Base-by-base conservation (phyloP, 2,113 vertebrate genomes). In the Sialia sialis region DNA sequence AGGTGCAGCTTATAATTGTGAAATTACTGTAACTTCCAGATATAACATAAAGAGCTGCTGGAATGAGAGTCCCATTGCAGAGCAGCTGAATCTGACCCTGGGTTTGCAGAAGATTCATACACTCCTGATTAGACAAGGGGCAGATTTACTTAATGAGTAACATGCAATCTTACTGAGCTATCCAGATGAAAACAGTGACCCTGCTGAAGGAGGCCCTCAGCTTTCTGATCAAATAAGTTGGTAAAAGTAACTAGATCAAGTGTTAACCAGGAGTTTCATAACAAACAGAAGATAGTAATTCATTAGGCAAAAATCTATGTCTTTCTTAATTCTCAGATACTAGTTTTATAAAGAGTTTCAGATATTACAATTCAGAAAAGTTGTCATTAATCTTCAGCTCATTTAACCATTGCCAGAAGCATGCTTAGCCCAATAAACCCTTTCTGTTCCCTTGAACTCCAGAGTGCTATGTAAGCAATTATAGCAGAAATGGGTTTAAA, bases 71-170 rank as follows among this genome's bases (percentile, higher is more conserved):
- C n/a, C 13, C 13, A 20, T 25, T 59, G 63, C 43, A 73, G 26
- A 87, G 30, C 26, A 69, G 34, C 23, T 52, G 32, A 83, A 74
- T 91, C 75, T 20, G 30, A 52, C 30, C 84, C 75, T 74, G 51
- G 51, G 20, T 70, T 91, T 94, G 46, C 34, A 66, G 38, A 25
- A 43, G 26, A 58, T 20, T 0, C 20, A 30, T 5, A 32, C 54
- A 34, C 25, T 83, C 55, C 84, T 86, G 70, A 91, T 88, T 32
- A 85, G 55, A 76, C 52, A 67, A 70, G 25, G 26, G 52, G 55
- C 21, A 63, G 22, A 80, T 87, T 49, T 89, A 70, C 64, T 90
- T 95, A 90, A 94, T 80, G 55, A 94, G 72, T 91, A 95, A 94
- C 46, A 1, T 41, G 59, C 19, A 74, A 19, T 66, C 41, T 59